Base-by-base conservation (phyloP, 2,888 invertebrate genomes). In the Drosophila colorata region DNA sequence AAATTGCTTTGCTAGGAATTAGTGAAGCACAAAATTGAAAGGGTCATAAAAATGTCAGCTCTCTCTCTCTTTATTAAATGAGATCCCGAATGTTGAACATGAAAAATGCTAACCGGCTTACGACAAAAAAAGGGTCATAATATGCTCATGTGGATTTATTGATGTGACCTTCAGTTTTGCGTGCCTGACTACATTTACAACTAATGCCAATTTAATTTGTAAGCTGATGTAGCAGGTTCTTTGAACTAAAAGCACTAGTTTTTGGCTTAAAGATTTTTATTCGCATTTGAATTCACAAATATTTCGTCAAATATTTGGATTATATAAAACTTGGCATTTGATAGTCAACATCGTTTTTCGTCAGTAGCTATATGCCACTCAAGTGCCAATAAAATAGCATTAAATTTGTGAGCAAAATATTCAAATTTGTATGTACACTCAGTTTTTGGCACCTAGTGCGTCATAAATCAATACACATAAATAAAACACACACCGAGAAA, bases 11-110 rank as follows among this genome's bases (percentile, higher is more conserved):
- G 58, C 69, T 66, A 49, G 67, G 74, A 81, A 76, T 81, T 83
- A 79, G 68, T 85, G 79, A 69, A 68, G 68, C 81, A 63, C 67
- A 48, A 76, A 84, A 76, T 78, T 81, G 69, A 66, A 78, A 66
- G 76, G 63, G 56, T 64, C 66, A 76, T 81, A 68, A 81, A 78
- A 82, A 65, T 69, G 76, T 77, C 74, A 77, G 38, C 61, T 47
- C 16, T 9, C 61, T 47, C 16, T 9, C 37, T 37, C 37, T 14
- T 66, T 74, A 65, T 84, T 67, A 60, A 78, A 73, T 60, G 57
- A 73, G 55, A 49, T 37, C 23, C 25, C 48, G 63, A 49, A 63
- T 56, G 58, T 40, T 44, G 48, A 55, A 51, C 67, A 69, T 57
- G 56, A 73, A 46, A 74, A 49, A 76, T 71, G 58, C 41, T 40